phyloP scores from a whole-genome alignment of 2,888 invertebrate species.

The Physocephala rufipes region DNA sequence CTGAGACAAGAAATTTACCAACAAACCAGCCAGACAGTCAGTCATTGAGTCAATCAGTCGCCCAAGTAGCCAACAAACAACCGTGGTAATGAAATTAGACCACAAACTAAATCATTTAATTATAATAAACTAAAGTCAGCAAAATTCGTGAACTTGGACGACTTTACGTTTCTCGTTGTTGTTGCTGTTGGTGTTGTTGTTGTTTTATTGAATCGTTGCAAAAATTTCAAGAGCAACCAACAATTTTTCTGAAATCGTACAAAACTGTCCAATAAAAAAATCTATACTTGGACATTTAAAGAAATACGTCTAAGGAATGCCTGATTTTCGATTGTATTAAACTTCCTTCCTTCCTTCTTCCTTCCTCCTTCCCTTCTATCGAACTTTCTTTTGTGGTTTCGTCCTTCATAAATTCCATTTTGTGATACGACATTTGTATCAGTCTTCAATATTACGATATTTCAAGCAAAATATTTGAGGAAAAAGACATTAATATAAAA shows the following conservation, averaged over 20 bases:
- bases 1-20: too few relatives aligned
- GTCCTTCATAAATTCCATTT: too few relatives aligned
- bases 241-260: neutral
- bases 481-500: too few relatives aligned
- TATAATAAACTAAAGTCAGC: constrained; percentile 27
- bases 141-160: constrained; percentile 32
- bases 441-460: too few relatives aligned
- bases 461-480: neutral
- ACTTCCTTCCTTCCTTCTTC: neutral
- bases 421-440: too few relatives aligned
- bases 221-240: constrained; percentile 28
- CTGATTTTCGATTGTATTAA: neutral
- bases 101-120: constrained; percentile 20
- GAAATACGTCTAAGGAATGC: neutral
- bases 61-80: constrained; percentile 9
- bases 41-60: too few relatives aligned
- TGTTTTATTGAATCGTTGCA: constrained; percentile 8
- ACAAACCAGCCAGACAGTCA: too few relatives aligned
- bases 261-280: neutral
- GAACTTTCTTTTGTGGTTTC: too few relatives aligned
- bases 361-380: too few relatives aligned
- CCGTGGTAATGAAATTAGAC: constrained; percentile 42
- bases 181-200: too few relatives aligned
- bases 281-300: neutral
- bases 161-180: too few relatives aligned